phyloP scores from a whole-genome alignment of 1,140 invertebrate genomes.

The Panagrolaimus sp. region DNA sequence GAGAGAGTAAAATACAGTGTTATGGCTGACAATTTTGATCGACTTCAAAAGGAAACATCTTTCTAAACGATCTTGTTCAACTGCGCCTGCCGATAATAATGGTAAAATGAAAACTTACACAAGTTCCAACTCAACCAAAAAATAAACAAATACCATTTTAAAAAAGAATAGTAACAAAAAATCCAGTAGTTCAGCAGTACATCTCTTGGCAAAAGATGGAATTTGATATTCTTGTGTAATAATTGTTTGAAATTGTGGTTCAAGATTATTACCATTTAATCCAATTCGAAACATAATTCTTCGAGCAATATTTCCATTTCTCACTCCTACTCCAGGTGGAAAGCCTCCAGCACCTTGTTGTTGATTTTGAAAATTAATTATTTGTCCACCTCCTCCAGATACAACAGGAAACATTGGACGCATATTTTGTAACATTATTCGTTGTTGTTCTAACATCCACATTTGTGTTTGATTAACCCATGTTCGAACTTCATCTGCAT shows the following conservation, averaged over 20 bases:
- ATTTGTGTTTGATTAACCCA: neutral
- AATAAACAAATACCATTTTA: conserved; percentile 36
- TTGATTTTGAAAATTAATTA: too few species aligned
- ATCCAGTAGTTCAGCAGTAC: conserved; percentile 39
- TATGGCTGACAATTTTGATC: too few species aligned
- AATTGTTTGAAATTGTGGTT: conserved; percentile 21
- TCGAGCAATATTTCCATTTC: neutral
- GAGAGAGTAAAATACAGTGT: neutral
- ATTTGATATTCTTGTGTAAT: conserved; percentile 35
- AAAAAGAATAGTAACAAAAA: conserved; percentile 38
- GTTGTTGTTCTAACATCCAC: conserved; percentile 1
- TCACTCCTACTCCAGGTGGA: neutral
- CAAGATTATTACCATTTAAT: neutral
- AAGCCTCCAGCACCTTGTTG: too few species aligned
- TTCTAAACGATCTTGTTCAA: too few species aligned
- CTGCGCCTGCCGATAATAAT: too few species aligned
- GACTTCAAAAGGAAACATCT: too few species aligned
- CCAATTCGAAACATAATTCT: neutral
- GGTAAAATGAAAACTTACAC: conserved; percentile 28
- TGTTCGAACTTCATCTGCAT: conserved; percentile 9
- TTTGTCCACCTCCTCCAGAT: neutral
- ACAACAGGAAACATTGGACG: neutral
- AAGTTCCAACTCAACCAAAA: conserved; percentile 40
- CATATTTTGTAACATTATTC: too few species aligned
- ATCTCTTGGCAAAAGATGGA: conserved; percentile 36